Evolutionary conservation across 35 echinoderm and acorn worm genomes (phyloP).

Genomic region (Patiria miniata): DNA sequence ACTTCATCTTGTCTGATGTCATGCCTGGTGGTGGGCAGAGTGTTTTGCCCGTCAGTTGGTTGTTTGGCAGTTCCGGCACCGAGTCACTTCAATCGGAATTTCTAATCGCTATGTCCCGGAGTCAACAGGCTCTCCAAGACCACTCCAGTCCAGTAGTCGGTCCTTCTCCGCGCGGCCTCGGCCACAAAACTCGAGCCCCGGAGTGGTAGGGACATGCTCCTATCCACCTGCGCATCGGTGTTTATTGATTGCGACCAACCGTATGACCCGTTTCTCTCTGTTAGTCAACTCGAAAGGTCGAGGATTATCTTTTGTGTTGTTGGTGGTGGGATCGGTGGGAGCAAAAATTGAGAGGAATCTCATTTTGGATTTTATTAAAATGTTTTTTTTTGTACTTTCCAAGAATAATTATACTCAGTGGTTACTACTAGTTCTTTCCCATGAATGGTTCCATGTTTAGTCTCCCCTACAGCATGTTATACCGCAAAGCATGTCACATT

Average conservation of each 20-base stretch:
- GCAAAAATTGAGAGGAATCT: too few relatives aligned
- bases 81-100: conserved; percentile 12
- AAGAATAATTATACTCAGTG: too few relatives aligned
- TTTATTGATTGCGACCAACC: conserved; percentile 27
- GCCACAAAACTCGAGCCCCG: not conserved
- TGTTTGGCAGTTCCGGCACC: conserved; percentile 3
- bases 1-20: conserved; percentile 15
- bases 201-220: not conserved
- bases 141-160: not conserved
- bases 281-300: too few relatives aligned
- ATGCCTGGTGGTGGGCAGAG: conserved; percentile 16
- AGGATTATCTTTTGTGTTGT: too few relatives aligned
- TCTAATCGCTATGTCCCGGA: not conserved
- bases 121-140: not conserved
- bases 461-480: too few relatives aligned
- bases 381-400: too few relatives aligned
- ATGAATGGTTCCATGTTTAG: too few relatives aligned
- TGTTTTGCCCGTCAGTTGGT: not conserved
- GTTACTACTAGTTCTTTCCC: too few relatives aligned
- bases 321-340: too few relatives aligned
- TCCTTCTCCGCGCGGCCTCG: not conserved
- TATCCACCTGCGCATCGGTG: not conserved
- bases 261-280: not conserved
- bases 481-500: too few relatives aligned
- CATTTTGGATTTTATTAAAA: too few relatives aligned